These are phyloP conservation scores for Bombus picipes DNA, from an alignment of 1,140 invertebrate species.

Conservation along the genomic window DNA sequence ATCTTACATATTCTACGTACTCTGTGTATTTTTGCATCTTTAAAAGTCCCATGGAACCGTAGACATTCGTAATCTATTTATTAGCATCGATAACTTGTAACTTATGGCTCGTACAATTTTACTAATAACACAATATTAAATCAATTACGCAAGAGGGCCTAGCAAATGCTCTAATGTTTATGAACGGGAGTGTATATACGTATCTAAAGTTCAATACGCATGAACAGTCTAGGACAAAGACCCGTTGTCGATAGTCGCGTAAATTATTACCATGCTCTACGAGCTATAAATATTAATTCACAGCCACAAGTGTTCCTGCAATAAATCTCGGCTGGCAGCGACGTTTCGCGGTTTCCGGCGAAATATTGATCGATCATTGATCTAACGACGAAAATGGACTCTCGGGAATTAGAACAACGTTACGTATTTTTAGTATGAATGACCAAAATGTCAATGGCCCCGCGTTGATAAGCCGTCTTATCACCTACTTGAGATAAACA, in stretches of 20 bases:
- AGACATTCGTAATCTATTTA: neutral
- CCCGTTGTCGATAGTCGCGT: slow-evolving; percentile 28
- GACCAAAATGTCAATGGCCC: slow-evolving; percentile 17
- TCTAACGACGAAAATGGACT: neutral
- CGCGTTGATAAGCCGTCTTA: neutral
- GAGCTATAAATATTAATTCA: slow-evolving; percentile 17
- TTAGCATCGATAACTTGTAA: neutral
- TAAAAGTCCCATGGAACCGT: neutral
- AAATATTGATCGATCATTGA: neutral
- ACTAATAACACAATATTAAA: neutral
- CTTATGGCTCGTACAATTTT: neutral
- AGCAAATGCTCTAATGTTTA: neutral
- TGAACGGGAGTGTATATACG: too few relatives aligned
- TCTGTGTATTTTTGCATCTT: neutral
- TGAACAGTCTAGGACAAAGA: slow-evolving; percentile 14
- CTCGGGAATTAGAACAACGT: neutral
- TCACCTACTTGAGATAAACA: neutral
- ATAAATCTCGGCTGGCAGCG: neutral
- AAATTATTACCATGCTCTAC: slow-evolving; percentile 29
- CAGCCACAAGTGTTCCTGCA: slow-evolving; percentile 10
- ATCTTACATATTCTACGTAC: too few relatives aligned
- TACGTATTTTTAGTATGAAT: neutral
- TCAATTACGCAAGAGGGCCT: neutral
- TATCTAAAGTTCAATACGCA: neutral
- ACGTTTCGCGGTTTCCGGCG: neutral